phyloP scores from a whole-genome alignment of 2,113 vertebrate species.

The Cnemophilus loriae region DNA sequence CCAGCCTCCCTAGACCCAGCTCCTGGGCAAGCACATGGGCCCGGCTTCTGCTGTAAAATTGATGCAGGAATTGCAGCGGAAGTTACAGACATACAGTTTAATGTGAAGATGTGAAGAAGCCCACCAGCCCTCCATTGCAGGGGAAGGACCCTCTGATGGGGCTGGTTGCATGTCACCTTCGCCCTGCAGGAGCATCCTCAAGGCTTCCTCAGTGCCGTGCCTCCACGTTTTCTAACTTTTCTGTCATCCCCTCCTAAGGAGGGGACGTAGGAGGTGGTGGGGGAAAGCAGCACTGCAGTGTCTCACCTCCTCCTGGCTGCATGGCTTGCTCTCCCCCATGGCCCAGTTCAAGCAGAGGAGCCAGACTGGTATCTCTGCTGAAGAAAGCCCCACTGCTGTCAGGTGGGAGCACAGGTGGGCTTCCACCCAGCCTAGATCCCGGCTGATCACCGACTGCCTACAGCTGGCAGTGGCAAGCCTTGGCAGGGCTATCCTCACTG shows the following conservation, averaged over 20 bases:
- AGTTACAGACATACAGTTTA: not conserved
- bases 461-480: not conserved
- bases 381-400: not conserved
- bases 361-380: not conserved
- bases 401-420: fast-evolving
- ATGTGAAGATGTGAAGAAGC: not conserved
- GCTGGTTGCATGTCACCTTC: not conserved
- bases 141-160: fast-evolving
- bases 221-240: not conserved
- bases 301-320: not conserved
- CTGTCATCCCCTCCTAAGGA: not conserved
- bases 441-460: fast-evolving
- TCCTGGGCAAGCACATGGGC: fast-evolving
- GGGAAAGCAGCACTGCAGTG: not conserved
- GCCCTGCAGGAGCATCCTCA: not conserved
- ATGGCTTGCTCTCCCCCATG: not conserved
- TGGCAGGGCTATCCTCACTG: not conserved
- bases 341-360: not conserved
- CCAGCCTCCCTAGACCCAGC: not conserved
- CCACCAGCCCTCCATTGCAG: not conserved
- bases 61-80: not conserved
- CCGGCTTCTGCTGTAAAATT: fast-evolving
- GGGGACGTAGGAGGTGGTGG: not conserved
- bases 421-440: not conserved
- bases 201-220: not conserved